Percentiles rank a stretch among this genome's conserved stretches.
Evolutionary conservation across 2,888 invertebrate genomes (phyloP).

Genomic region (Cerastis leucographa): DNA sequence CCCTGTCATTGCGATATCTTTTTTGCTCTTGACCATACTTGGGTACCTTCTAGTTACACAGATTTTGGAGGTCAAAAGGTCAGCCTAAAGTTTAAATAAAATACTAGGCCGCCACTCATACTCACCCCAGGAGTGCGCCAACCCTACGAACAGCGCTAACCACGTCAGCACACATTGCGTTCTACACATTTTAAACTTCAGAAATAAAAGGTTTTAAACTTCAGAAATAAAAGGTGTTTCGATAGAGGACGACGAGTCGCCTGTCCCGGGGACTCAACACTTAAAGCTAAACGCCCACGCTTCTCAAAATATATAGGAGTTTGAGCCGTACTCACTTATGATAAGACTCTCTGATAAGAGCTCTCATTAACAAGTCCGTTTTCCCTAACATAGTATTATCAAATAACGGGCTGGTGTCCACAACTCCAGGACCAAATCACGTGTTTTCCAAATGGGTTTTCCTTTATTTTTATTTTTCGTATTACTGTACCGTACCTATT

Average conservation of each 20-base stretch:
- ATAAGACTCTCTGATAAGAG: background rate
- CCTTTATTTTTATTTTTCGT: too few relatives aligned
- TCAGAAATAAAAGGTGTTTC: conserved; percentile 60
- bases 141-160: background rate
- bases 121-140: conserved; percentile 15
- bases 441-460: too few relatives aligned
- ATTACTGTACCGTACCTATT: too few relatives aligned
- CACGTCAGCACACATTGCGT: conserved; percentile 68
- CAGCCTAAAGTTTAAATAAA: too few relatives aligned
- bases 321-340: background rate
- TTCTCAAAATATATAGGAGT: background rate
- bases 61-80: too few relatives aligned
- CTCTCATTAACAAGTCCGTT: background rate
- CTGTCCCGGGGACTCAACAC: background rate
- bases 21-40: too few relatives aligned
- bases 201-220: too few relatives aligned
- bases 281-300: background rate
- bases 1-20: too few relatives aligned
- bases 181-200: conserved; percentile 86
- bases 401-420: background rate
- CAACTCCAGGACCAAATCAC: too few relatives aligned
- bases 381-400: background rate
- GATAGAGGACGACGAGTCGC: conserved; percentile 39
- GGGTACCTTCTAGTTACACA: too few relatives aligned
- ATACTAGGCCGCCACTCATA: background rate